These are phyloP conservation scores for Arctocebus calabarensis DNA, from an alignment of 2,797 vertebrate genomes.

Conservation along the genomic window DNA sequence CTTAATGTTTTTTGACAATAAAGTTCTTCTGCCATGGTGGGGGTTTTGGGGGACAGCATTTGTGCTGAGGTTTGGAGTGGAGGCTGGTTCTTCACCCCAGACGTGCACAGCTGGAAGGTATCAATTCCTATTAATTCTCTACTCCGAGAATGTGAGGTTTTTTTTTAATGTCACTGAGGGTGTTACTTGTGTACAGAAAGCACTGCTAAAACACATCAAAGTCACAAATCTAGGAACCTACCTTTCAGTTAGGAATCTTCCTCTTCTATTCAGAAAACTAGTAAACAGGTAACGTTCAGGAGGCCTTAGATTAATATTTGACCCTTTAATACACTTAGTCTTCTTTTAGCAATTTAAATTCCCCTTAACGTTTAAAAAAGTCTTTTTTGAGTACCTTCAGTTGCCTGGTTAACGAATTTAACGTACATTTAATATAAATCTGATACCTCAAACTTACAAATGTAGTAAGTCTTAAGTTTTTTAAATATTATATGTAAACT, in stretches of 20 bases:
- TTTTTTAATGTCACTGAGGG: background rate
- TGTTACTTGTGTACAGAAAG: background rate
- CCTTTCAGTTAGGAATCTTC: background rate
- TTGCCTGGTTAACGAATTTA: background rate
- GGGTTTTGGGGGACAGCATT: background rate
- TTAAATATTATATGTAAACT: background rate
- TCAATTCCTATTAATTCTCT: background rate
- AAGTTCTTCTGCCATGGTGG: background rate
- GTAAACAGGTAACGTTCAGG: background rate
- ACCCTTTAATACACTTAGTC: background rate
- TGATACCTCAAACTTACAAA: background rate
- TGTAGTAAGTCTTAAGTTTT: background rate
- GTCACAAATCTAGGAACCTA: background rate
- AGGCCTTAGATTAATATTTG: background rate
- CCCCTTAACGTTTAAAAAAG: background rate
- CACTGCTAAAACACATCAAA: background rate
- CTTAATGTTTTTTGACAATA: constrained; percentile 44
- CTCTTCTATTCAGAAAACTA: background rate
- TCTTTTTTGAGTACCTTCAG: background rate
- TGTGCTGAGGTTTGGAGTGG: background rate
- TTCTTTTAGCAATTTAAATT: constrained; percentile 47
- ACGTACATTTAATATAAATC: background rate
- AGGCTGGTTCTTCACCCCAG: background rate
- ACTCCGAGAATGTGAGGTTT: background rate
- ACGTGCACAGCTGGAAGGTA: background rate